A percentile compares a stretch with the other conserved stretches of the same genome.
Conservation (phyloP, 1,140 invertebrate species). For the Pseudobourletiella spinata region DNA sequence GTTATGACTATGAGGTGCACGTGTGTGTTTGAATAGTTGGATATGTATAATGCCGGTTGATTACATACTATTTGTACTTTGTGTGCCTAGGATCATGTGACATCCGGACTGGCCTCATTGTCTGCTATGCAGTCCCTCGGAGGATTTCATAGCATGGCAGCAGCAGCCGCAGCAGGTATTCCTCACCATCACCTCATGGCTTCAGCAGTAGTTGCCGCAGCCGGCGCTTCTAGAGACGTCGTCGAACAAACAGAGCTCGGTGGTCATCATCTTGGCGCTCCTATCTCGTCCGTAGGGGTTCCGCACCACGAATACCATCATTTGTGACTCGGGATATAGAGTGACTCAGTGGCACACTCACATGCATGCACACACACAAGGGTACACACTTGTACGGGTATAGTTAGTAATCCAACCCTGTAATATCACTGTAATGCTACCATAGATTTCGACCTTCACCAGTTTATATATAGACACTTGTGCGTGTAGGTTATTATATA, state of each 20-base stretch:
- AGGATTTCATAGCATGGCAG: slow-evolving; percentile 35
- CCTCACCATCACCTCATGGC: slow-evolving; percentile 36
- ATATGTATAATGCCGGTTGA: no score
- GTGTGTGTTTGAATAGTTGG: no score
- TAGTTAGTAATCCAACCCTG: no score
- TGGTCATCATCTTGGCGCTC: slow-evolving; percentile 23
- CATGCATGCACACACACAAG: no score
- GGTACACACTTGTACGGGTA: no score
- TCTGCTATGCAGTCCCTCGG: slow-evolving; percentile 35
- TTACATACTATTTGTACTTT: neutral
- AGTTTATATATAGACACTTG: no score
- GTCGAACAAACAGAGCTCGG: slow-evolving; percentile 29
- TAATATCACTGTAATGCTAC: no score
- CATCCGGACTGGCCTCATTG: slow-evolving; percentile 33
- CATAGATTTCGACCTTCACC: no score
- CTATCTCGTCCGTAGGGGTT: slow-evolving; percentile 23
- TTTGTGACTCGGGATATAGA: slow-evolving; percentile 34
- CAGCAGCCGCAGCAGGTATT: slow-evolving; percentile 35
- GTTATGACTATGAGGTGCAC: no score
- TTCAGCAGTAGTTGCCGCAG: slow-evolving; percentile 31
- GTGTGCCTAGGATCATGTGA: slow-evolving; percentile 30
- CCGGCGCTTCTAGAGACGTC: slow-evolving; percentile 20
- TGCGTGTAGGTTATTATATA: no score
- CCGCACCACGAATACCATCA: slow-evolving; percentile 34
- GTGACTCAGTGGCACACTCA: no score